Conservation (phyloP, 2,888 invertebrate species). For the Xylota segnis region DNA sequence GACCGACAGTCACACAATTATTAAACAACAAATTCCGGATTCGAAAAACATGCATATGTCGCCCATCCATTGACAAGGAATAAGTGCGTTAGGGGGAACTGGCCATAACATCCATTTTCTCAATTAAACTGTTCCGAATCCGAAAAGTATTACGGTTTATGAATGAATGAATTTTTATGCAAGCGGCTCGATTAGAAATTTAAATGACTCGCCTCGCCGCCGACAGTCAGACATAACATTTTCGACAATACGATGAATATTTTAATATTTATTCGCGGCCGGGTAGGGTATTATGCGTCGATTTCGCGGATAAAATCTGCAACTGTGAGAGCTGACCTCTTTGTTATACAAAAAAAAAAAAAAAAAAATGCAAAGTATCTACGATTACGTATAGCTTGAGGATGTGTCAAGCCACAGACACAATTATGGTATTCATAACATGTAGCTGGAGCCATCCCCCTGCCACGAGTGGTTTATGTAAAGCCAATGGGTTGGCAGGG, state of each 20-base stretch:
- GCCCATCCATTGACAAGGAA: slow-evolving; percentile 12
- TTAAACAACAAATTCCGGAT: slow-evolving; percentile 61
- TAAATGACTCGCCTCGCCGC: slow-evolving; percentile 38
- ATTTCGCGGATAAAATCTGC: slow-evolving; percentile 5
- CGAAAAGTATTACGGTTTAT: slow-evolving; percentile 51
- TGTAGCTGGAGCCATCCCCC: not conserved
- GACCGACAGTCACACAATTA: slow-evolving; percentile 20
- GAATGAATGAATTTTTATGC: slow-evolving; percentile 56
- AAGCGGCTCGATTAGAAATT: slow-evolving; percentile 41
- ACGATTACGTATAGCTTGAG: not conserved
- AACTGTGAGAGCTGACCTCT: slow-evolving; percentile 19
- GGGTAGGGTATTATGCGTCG: slow-evolving; percentile 6
- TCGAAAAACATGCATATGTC: slow-evolving; percentile 29
- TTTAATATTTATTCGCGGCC: slow-evolving; percentile 36
- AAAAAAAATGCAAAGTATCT: slow-evolving; percentile 4
- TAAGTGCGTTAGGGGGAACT: slow-evolving; percentile 8
- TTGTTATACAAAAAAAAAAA: no score
- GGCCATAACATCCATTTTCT: slow-evolving; percentile 45
- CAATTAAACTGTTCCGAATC: slow-evolving; percentile 21
- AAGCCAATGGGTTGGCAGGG: not conserved
- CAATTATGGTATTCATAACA: not conserved
- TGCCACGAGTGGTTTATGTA: not conserved
- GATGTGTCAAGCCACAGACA: not conserved
- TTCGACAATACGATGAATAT: slow-evolving; percentile 52
- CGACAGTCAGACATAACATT: slow-evolving; percentile 35